These are phyloP conservation scores for Sprattus sprattus DNA, from an alignment of 2,113 vertebrate species.

Conservation along the genomic window DNA sequence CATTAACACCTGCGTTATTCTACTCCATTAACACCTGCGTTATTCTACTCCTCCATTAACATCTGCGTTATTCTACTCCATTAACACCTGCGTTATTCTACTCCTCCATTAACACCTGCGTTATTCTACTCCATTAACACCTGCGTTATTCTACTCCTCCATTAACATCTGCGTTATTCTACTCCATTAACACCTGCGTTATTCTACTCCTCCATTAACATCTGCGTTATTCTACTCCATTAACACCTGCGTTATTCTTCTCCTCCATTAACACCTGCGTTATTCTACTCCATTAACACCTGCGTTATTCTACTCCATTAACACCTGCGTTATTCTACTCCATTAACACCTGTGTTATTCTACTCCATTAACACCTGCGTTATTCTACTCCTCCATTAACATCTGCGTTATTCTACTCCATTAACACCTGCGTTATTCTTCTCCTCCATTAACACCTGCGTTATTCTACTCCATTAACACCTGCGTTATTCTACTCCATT, in stretches of 20 bases:
- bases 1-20: too few species aligned
- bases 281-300: too few species aligned
- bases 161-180: too few species aligned
- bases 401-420: too few species aligned
- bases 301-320: neutral
- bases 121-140: neutral
- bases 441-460: neutral
- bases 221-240: too few species aligned
- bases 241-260: neutral
- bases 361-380: neutral
- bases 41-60: too few species aligned
- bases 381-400: too few species aligned
- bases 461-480: too few species aligned
- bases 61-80: too few species aligned
- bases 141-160: neutral
- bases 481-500: neutral
- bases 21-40: neutral
- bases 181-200: neutral
- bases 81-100: neutral
- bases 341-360: too few species aligned
- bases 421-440: neutral
- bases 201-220: too few species aligned
- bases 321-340: neutral
- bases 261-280: neutral
- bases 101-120: too few species aligned